A percentile compares a stretch with the other conserved stretches of the same genome.
Evolutionary conservation across 2,113 vertebrate species (phyloP).

Genomic region (Otolemur garnettii): DNA sequence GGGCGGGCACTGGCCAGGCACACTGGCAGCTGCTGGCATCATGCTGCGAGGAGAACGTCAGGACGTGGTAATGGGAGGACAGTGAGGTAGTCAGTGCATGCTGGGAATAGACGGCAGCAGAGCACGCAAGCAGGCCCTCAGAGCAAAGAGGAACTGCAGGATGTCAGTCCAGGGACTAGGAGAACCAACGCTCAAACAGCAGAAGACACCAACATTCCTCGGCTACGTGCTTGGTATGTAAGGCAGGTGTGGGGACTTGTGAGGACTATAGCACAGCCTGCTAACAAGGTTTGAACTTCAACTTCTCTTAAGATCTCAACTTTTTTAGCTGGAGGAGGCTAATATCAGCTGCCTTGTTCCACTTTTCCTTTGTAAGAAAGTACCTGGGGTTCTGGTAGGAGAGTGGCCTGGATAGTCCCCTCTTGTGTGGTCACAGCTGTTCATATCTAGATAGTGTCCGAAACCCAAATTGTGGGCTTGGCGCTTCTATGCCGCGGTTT

Average conservation of each 20-base stretch:
- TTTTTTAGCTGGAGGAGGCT: not conserved
- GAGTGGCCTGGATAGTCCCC: not conserved
- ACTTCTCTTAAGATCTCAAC: not conserved
- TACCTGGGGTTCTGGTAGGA: not conserved
- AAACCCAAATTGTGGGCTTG: not conserved
- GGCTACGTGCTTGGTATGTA: not conserved
- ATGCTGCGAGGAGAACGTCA: not conserved
- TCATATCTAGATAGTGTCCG: not conserved
- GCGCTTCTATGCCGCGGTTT: not conserved
- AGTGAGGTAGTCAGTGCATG: not conserved
- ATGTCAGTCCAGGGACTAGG: not conserved
- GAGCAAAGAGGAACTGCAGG: not conserved
- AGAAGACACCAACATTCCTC: not conserved
- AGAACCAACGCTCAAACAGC: not conserved
- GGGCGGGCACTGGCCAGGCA: not conserved
- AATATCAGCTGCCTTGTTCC: not conserved
- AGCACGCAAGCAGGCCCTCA: not conserved
- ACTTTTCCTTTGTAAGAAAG: not conserved
- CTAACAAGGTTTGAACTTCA: not conserved
- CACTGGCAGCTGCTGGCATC: not conserved
- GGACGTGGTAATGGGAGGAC: not conserved
- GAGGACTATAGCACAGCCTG: not conserved
- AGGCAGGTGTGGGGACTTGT: fast-evolving
- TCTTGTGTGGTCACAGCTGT: not conserved
- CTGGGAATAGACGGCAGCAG: not conserved